Conservation (phyloP, 2,888 invertebrate species). For the Rhamphomyia laevipes region DNA sequence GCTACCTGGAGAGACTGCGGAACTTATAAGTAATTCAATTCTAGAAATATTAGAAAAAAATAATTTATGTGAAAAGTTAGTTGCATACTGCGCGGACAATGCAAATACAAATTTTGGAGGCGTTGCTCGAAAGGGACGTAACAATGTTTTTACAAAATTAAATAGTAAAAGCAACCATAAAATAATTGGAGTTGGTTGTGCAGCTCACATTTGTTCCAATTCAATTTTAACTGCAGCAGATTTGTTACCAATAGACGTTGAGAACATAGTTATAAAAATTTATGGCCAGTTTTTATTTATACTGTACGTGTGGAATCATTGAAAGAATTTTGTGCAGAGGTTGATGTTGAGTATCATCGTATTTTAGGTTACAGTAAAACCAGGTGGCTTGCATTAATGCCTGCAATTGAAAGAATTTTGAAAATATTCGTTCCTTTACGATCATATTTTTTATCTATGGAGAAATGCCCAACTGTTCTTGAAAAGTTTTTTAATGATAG, state of each 20-base stretch:
- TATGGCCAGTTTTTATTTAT: constrained; percentile 19
- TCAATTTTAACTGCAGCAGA: too few species aligned
- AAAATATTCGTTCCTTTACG: constrained; percentile 1
- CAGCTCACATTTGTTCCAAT: too few species aligned
- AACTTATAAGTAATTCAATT: neutral
- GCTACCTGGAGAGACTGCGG: neutral
- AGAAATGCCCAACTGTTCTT: constrained; percentile 2
- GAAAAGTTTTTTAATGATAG: constrained; percentile 1
- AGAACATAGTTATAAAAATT: constrained; percentile 1
- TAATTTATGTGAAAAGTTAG: neutral
- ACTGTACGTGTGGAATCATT: constrained; percentile 15
- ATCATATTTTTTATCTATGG: too few species aligned
- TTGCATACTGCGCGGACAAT: neutral
- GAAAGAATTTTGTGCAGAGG: constrained; percentile 6
- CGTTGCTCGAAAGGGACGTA: neutral
- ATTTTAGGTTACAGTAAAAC: constrained; percentile 6
- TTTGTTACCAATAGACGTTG: constrained; percentile 16
- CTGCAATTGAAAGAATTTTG: constrained; percentile 4
- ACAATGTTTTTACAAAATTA: neutral
- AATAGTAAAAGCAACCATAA: neutral
- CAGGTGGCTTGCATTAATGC: constrained; percentile 6
- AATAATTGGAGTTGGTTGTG: neutral
- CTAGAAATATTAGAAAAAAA: neutral
- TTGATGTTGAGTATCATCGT: too few species aligned
- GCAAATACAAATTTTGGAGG: neutral